Evolutionary conservation across 37 sponge, comb jelly and placozoan genomes (phyloP).

Genomic region (Corticium candelabrum): DNA sequence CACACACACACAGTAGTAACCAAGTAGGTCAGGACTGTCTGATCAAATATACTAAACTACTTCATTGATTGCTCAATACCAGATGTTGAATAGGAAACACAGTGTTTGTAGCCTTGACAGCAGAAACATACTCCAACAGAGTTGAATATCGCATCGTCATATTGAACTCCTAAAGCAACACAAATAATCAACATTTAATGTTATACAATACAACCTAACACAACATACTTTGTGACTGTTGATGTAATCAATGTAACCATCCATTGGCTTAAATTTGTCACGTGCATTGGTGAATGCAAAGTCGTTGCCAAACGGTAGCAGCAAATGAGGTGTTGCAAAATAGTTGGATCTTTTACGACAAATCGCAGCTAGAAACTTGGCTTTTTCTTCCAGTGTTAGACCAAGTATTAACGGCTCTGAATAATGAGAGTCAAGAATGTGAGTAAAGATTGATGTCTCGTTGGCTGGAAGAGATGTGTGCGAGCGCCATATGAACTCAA

Average conservation of each 20-base stretch:
- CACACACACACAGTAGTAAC: too few relatives aligned
- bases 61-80: too few relatives aligned
- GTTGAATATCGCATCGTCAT: slow-evolving; percentile 31
- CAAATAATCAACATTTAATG: neutral
- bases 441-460: slow-evolving; percentile 23
- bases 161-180: slow-evolving; percentile 9
- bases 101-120: slow-evolving; percentile 9
- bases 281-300: slow-evolving; percentile 38
- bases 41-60: too few relatives aligned
- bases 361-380: slow-evolving; percentile 12
- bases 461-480: neutral
- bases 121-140: slow-evolving; percentile 30
- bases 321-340: slow-evolving; percentile 29
- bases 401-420: slow-evolving; percentile 26
- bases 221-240: slow-evolving; percentile 7
- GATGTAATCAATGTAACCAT: slow-evolving; percentile 19
- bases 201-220: too few relatives aligned
- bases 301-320: slow-evolving; percentile 45
- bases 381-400: slow-evolving; percentile 13
- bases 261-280: slow-evolving; percentile 24
- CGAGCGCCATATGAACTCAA: neutral
- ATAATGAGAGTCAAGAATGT: slow-evolving; percentile 48
- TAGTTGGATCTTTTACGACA: slow-evolving; percentile 20
- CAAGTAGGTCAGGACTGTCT: too few relatives aligned
- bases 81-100: slow-evolving; percentile 12